Percentiles rank a stretch among this genome's conserved stretches.
These are phyloP conservation scores for Cebus imitator DNA, from an alignment of 2,113 vertebrate genomes.

Conservation along the genomic window DNA sequence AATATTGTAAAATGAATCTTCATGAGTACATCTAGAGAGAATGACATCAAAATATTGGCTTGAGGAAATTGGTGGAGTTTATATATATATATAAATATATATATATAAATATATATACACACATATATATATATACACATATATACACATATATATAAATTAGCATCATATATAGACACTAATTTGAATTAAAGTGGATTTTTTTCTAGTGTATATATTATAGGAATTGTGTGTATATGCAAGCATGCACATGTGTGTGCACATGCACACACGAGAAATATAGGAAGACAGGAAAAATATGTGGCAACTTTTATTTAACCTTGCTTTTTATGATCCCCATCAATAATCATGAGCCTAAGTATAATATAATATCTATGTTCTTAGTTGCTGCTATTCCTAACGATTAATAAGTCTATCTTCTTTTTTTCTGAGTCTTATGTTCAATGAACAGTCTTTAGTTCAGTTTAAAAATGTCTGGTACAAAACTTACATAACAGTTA, in stretches of 20 bases:
- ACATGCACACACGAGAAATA: neutral
- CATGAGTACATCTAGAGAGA: neutral
- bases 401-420: neutral
- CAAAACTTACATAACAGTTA: neutral
- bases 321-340: neutral
- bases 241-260: neutral
- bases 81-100: too few species aligned
- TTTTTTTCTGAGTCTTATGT: neutral
- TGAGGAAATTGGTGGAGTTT: neutral
- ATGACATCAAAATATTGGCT: neutral
- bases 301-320: neutral
- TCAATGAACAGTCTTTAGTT: neutral
- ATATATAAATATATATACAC: too few species aligned
- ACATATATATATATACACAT: too few species aligned
- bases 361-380: neutral
- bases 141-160: too few species aligned
- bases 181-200: neutral
- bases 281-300: neutral
- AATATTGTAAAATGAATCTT: neutral
- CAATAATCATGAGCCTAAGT: neutral
- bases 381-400: neutral
- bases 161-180: neutral
- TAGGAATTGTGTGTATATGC: neutral
- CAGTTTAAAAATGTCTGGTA: neutral
- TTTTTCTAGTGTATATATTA: neutral